Base-by-base conservation (phyloP, 2,113 vertebrate species). In the Brachypteracias leptosomus region DNA sequence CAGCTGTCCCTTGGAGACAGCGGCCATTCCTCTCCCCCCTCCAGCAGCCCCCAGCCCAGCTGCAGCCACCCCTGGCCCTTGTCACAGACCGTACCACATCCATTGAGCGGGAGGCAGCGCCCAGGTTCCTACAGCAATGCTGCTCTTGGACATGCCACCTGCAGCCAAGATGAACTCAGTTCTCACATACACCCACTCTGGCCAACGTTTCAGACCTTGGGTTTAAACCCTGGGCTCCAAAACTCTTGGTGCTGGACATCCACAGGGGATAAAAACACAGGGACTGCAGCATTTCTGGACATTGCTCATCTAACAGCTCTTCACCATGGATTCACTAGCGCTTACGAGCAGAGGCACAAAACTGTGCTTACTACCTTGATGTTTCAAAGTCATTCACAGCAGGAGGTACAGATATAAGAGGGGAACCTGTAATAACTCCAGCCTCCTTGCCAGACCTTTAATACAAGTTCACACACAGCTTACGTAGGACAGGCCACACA, bases 1-100 rank as follows among this genome's bases (percentile, higher is more conserved):
- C 1, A 21, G 42, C 36, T 33, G 31, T 21, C 6, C 26, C 61
- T 1, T 1, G 3, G 7, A 29, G 21, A n/a, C 52, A 13, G 2
- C 0, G 4, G 16, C 0, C 3, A 13, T 19, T 31, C 16, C 33
- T 16, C 19, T 4, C 2, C 12, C 8, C 3, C 5, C 31, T n/a
- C 28, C 21, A 4, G 33, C 10, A 3, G 17, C 11, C 58, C 33
- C 46, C 62, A 46, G 72, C 49, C n/a, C 61, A 6, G n/a, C 52
- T 4, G 58, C 66, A 31, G 44, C 8, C 51, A 2, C 4, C 33
- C 6, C 49, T 1, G 0, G 6, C 11, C 13, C 31, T 2, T 9
- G 25, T 6, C 65, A n/a, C 33, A 38, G 10, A 2, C 49, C 22
- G 0, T 4, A 0, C 26, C 1, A 3, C 29, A 2, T 14, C 49